Evolutionary conservation across 2,797 vertebrate genomes (phyloP), one percentile per base, ranked within the genome.

Genomic region (Hafferia zeledoni): DNA sequence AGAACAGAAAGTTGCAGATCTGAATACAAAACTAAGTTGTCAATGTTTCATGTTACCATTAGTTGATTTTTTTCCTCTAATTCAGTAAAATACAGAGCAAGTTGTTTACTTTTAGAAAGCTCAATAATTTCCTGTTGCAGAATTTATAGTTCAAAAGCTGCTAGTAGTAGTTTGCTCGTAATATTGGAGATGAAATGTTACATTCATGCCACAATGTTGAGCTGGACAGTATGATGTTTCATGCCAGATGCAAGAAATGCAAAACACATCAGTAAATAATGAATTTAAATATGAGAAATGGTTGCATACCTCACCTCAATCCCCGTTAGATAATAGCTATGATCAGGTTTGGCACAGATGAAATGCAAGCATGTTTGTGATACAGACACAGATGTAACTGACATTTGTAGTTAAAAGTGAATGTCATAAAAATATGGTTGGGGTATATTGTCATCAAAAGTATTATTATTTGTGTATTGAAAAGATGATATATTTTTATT

Each of bases 381-480:
- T 82, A 59, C 2, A 3, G 50, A 80, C 30, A 59, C 49, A 81
- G n/a, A 44, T 83, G 39, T 70, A 52, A n/a, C 37, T 87, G 81
- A 76, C 44, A 37, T 35, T 59, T 67, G n/a, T 60, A 33, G 13
- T 53, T 89, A 80, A 17, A 41, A 41, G 20, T 31, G 39, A 87
- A 72, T 75, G 43, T 41, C 61, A 59, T 65, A 86, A 78, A 93
- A 83, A 44, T 69, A 59, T 12, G 17, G 19, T 59, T 59, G 31
- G 25, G 15, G 5, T 55, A 39, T 76, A 24, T 76, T 43, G 22
- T 80, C 61, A 74, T 84, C 9, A 30, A 15, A 50, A 49, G 9
- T 30, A 25, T 65, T 82, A 53, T 57, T 76, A 19, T 69, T 78
- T 30, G 5, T 64, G 3, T 74, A n/a, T 44, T 96, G 43, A 96